Evolutionary conservation across 1,140 invertebrate species (phyloP).

Genomic region (Nephila pilipes): DNA sequence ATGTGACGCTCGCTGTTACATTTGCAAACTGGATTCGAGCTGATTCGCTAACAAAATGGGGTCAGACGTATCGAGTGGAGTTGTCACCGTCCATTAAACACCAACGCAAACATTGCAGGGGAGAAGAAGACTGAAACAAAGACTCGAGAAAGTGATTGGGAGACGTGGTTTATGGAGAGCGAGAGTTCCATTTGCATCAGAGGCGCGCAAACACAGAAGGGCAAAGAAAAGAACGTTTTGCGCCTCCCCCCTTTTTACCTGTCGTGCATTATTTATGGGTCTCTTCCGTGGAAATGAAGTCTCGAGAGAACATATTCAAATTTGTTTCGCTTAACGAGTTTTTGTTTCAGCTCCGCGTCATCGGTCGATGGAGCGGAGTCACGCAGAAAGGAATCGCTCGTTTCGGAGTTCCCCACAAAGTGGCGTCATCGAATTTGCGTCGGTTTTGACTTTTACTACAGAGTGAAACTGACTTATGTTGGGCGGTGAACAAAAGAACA

Average conservation of each 20-base stretch:
- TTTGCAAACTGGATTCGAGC: too few relatives aligned
- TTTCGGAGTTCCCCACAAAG: too few relatives aligned
- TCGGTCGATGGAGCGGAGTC: neutral
- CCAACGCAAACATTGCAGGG: neutral
- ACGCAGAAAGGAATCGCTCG: neutral
- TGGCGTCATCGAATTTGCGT: too few relatives aligned
- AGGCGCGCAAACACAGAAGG: neutral
- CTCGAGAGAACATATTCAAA: slow-evolving; percentile 4
- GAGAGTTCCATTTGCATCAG: neutral
- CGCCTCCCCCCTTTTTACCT: neutral
- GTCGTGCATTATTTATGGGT: neutral
- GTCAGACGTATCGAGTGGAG: too few relatives aligned
- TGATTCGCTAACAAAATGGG: too few relatives aligned
- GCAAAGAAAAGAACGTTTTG: neutral
- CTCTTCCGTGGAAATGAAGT: neutral
- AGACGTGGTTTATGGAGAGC: neutral
- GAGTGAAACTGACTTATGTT: neutral
- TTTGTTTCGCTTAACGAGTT: slow-evolving; percentile 5
- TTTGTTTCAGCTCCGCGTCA: neutral
- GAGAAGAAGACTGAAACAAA: too few relatives aligned
- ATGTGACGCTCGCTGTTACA: too few relatives aligned
- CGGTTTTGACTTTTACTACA: neutral
- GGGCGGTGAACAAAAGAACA: neutral
- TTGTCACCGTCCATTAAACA: too few relatives aligned
- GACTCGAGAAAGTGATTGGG: neutral